Base-by-base conservation (phyloP, 1,140 invertebrate genomes). In the Macrotrachela quadricornifera region DNA sequence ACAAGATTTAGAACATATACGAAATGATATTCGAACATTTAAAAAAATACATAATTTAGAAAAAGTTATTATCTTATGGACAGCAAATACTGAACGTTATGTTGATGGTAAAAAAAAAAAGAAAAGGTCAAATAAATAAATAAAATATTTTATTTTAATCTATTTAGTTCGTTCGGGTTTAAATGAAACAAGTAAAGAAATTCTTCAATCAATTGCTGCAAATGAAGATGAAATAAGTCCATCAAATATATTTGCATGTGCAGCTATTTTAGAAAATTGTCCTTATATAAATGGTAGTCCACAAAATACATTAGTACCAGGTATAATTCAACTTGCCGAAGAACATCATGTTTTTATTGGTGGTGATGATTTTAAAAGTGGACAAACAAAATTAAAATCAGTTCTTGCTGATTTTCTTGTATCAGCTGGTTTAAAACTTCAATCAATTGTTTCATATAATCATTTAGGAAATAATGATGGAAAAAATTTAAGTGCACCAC, bases 391-490 rank as follows among this genome's bases (percentile, higher is more conserved):
- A 71, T 69, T 95, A 18, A 95, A 95, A 64, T 91, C 85, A 1
- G 88, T 94, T 1, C 71, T 96, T 15, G 83, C 94, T 0, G 90
- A 95, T 64, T 96, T 92, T 63, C 67, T 95, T 12, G 82, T 95
- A 13, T 77, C 78, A 38, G 83, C 84, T 21, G 90, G 90, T 41
- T 80, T 95, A 49, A 94, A 94, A 67, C 90, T 88, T 0, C 80
- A 85, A 0, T 88, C 84, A 15, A 90, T 95, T 59, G 88, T 90
- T 36, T 92, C 86, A 62, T 95, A 95, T 70, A 95, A 95, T 65
- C 90, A 95, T 71, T 75, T 95, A 49, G 90, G 90, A 0, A 95
- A 95, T 65, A 95, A 95, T 64, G 90, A 95, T 70, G 90, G 90
- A 16, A 83, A 81, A 62, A 95, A 95, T 68, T 74, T 95, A n/a